Base-by-base conservation (phyloP, 2,113 vertebrate genomes). In the Nestor notabilis region DNA sequence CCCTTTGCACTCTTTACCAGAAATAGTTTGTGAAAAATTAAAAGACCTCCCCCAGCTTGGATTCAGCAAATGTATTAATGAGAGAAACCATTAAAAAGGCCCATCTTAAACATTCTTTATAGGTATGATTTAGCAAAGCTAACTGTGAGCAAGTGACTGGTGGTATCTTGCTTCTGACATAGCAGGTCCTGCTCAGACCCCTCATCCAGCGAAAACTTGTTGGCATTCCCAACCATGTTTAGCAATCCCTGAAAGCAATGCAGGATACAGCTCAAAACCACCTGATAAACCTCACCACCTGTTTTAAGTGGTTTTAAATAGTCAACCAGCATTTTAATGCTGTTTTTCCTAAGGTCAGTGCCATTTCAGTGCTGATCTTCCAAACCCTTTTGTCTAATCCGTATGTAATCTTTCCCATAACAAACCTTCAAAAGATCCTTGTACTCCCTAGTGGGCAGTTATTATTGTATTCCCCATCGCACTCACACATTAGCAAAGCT, bases 401-500 rank as follows among this genome's bases (percentile, higher is more conserved):
- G 46, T 91, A 46, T 91, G 63, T 89, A 96, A 98, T 95, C 93
- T 97, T 98, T 97, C 90, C 98, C 98, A 97, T 98, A 98, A 98
- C 92, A 97, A 98, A 98, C 97, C 97, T 98, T 96, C 97, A 97
- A 98, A 97, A 91, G 92, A 96, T 92, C 84, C 89, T 70, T 55
- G 77, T 92, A 71, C 87, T 97, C 97, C 96, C 96, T 95, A 92
- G 97, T 90, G 98, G 98, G 98, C 96, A 97, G 98, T 98, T 98
- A 98, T 98, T 98, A 97, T 97, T 96, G 97, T 98, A 98, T 96
- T 98, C 98, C 98, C 98, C 94, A 82, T 97, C 94, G 96, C 97
- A 97, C 94, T 97, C 92, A 90, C 98, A 98, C 97, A 98, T 99
- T 98, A 99, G 98, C 97, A 98, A 93, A 93, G 97, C 98, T 98